Base-by-base conservation (phyloP, 2,113 vertebrate genomes). In the Sisor rabdophorus region DNA sequence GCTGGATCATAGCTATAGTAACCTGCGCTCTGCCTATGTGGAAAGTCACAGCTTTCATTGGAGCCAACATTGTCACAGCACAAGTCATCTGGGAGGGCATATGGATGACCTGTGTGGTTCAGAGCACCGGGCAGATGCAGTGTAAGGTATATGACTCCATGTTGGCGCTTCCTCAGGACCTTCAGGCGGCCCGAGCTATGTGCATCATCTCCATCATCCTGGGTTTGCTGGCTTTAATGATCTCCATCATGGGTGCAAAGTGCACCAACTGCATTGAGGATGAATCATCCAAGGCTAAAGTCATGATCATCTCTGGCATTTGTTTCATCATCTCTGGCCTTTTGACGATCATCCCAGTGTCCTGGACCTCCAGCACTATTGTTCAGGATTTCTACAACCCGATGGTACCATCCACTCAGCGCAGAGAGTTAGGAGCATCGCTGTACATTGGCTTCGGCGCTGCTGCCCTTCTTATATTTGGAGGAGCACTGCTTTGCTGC, bases 121-220 rank as follows among this genome's bases (percentile, higher is more conserved):
- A 93, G 85, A 93, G 92, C 80, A 93, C 92, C 0, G 92, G 92
- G 11, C 92, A 93, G 80, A 93, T 93, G 92, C 92, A 93, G 75
- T 93, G 92, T 65, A 93, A 93, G 83, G 13, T 92, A 19, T 93
- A 93, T 6, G 92, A 93, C 84, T 93, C 92, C 0, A 8, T 93
- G 85, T 84, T 93, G 79, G 90, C 89, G 1, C 71, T 93, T 59
- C 0, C 88, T 3, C 82, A 11, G 17, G 91, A 93, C 40, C 81
- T 93, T 22, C 92, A 93, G 73, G 92, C 92, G 0, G 89, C 92
- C 59, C 84, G 92, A 32, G 92, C 92, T 4, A 90, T 93, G 88
- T 85, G 22, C 4, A 71, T 93, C 79, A 58, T 93, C 71, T 30
- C 90, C 81, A 89, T 93, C 74, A 86, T 93, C 40, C 85, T 93